A percentile compares a stretch with the other conserved stretches of the same genome.
Conservation (phyloP, 2,113 vertebrate genomes). For the Ptychochromis oligacanthus region DNA sequence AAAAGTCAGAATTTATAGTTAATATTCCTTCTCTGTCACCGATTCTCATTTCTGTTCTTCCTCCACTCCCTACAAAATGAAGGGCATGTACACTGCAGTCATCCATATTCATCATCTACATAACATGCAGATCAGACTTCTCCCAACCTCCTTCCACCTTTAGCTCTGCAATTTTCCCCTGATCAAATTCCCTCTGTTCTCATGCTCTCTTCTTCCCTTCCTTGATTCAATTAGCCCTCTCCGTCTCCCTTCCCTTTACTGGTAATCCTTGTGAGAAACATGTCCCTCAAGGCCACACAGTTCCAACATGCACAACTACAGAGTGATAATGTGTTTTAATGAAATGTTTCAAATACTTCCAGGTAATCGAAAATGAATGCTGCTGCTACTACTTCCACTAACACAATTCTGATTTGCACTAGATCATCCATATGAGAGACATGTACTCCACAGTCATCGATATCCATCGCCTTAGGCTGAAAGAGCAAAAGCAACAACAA, state of each 20-base stretch:
- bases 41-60: slow-evolving; percentile 2
- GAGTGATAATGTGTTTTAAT: background rate
- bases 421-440: slow-evolving; percentile 98
- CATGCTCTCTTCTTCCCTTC: slow-evolving; percentile 19
- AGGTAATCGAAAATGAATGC: background rate
- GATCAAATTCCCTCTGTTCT: slow-evolving; percentile 53
- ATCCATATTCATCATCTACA: slow-evolving; percentile 48
- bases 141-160: slow-evolving; percentile 13
- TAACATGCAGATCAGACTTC: slow-evolving; percentile 52
- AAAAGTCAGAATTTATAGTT: background rate
- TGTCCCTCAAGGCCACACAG: slow-evolving; percentile 87
- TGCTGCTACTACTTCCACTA: background rate
- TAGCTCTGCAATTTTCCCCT: slow-evolving; percentile 37
- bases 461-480: slow-evolving; percentile 90
- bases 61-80: background rate
- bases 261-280: slow-evolving; percentile 89
- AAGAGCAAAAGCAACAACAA: slow-evolving; percentile 84
- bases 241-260: background rate
- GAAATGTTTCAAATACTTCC: background rate
- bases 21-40: background rate
- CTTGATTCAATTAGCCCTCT: slow-evolving; percentile 43
- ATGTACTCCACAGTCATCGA: slow-evolving; percentile 99
- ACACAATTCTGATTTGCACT: background rate
- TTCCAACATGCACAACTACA: slow-evolving; percentile 46
- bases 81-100: slow-evolving; percentile 4